Base-by-base conservation (phyloP, 2,888 invertebrate genomes). In the Leptinotarsa peninsularis region DNA sequence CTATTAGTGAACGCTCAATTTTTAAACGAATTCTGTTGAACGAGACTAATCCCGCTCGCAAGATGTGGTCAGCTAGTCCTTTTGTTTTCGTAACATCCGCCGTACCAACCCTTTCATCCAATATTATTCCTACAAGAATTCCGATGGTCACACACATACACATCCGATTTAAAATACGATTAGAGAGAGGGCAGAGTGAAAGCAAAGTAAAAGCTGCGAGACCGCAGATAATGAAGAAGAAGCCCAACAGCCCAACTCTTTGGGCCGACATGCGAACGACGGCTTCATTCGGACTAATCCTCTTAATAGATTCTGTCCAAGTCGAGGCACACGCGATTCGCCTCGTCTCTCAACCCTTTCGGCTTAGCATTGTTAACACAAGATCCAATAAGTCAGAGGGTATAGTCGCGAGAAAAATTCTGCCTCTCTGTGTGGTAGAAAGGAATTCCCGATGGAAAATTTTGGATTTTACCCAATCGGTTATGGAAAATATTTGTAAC, bases 231-330 rank as follows among this genome's bases (percentile, higher is more conserved):
- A 87, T 87, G 86, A 87, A 86, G 87, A 86, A 84, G 85, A 85
- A 86, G 85, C 85, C 85, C 79, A 77, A 82, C 81, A 83, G 78
- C 77, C 77, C 68, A 73, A 63, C 72, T 76, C 73, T 76, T 68
- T 76, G 63, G 71, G 58, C 71, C 56, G 63, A 63, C 63, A 66
- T 67, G 54, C 76, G 79, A 76, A 83, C 83, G 87, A 86, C 85
- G 87, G 88, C 88, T 88, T 88, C 88, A 87, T 87, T 86, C 86
- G 85, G 85, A 85, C 85, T 89, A 89, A 89, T 89, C 89, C 88
- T 85, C 88, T 89, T 89, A 89, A 89, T 89, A 88, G 88, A 89
- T 89, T 89, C 89, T 85, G 86, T 86, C 86, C 88, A 86, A 87
- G 86, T 86, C 71, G 73, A 33, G 63, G 63, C 63, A 43, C 63